These are phyloP conservation scores for Hypanus sabinus DNA, from an alignment of 2,113 vertebrate genomes.

Conservation along the genomic window DNA sequence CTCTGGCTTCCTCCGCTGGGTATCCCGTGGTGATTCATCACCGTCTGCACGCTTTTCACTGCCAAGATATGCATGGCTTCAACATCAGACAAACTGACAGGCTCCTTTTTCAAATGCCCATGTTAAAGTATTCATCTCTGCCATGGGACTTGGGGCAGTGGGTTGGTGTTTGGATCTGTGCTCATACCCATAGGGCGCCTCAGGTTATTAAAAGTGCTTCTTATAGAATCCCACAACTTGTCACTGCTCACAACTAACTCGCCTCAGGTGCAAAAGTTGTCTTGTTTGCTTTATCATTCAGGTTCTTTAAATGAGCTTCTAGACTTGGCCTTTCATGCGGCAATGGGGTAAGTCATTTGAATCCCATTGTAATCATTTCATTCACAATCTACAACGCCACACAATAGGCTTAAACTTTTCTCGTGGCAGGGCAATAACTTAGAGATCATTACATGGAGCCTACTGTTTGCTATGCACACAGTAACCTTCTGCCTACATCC, in stretches of 20 bases:
- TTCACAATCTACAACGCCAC: background rate
- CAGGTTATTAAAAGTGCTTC: background rate
- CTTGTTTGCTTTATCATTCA: background rate
- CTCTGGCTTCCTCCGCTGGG: constrained; percentile 1
- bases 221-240: background rate
- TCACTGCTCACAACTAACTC: background rate
- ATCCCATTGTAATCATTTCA: background rate
- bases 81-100: constrained; percentile 14
- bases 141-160: background rate
- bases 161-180: background rate
- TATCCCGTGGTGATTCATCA: constrained; percentile 1
- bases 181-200: background rate
- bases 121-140: background rate
- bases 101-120: constrained; percentile 11
- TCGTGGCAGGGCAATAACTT: background rate
- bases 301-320: background rate
- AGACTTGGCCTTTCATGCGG: background rate
- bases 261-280: background rate
- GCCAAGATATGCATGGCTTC: background rate
- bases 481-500: background rate
- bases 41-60: background rate
- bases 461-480: background rate
- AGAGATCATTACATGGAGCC: background rate
- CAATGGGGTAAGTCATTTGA: background rate
- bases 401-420: background rate